phyloP scores from a whole-genome alignment of 2,113 vertebrate species.

The Jaculus jaculus region DNA sequence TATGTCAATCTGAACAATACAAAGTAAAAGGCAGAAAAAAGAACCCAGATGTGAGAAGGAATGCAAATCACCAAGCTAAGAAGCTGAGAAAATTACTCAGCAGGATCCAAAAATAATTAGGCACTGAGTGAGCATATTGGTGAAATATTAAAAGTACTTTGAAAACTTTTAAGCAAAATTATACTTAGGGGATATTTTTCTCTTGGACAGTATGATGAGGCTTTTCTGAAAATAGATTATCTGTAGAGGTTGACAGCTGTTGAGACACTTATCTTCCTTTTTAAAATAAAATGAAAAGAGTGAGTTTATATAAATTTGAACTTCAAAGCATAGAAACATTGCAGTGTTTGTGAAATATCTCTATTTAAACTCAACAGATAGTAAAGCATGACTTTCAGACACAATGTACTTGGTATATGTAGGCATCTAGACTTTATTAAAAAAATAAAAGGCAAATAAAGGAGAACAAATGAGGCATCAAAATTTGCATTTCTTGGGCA shows the following conservation, averaged over 20 bases:
- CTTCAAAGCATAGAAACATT: background rate
- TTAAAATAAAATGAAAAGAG: constrained; percentile 38
- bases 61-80: constrained; percentile 74
- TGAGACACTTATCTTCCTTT: constrained; percentile 46
- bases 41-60: constrained; percentile 65
- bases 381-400: background rate
- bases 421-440: background rate
- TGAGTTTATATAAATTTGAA: background rate
- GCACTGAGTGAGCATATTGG: constrained; percentile 66
- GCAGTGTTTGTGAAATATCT: background rate
- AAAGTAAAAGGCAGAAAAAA: constrained; percentile 70
- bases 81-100: constrained; percentile 69
- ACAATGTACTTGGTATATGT: background rate
- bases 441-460: background rate
- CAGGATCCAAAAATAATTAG: constrained; percentile 81
- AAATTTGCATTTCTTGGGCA: background rate
- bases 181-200: constrained; percentile 68
- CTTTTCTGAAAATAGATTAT: constrained; percentile 58
- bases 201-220: constrained; percentile 49
- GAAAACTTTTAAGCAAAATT: constrained; percentile 72
- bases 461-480: background rate
- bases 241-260: constrained; percentile 14
- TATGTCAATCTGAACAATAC: constrained; percentile 75
- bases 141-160: constrained; percentile 79
- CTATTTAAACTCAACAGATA: background rate